A percentile compares a stretch with the other conserved stretches of the same genome.
Evolutionary conservation across 2,113 vertebrate genomes (phyloP).

Genomic region (Arothron firmamentum): DNA sequence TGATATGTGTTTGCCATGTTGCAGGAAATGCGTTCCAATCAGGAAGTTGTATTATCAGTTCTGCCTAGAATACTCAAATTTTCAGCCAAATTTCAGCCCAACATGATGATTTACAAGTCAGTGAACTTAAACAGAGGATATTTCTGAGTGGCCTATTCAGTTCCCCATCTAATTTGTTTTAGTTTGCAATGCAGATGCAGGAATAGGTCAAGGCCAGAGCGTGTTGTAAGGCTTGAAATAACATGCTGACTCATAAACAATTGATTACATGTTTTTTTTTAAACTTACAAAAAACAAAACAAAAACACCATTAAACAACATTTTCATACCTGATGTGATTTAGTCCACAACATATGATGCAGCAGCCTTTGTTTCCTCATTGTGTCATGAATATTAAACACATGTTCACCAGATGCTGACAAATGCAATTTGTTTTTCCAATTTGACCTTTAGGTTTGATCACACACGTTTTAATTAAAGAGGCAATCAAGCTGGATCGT

Average conservation of each 20-base stretch:
- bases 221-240: not conserved
- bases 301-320: not conserved
- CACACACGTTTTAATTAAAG: conserved; percentile 35
- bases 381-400: conserved; percentile 14
- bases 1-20: not conserved
- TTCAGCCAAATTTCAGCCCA: not conserved
- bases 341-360: not conserved
- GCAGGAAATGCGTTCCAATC: not conserved
- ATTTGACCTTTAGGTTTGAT: conserved; percentile 39
- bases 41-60: conserved; percentile 8
- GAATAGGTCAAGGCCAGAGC: not conserved
- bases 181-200: conserved; percentile 3
- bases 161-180: conserved; percentile 9
- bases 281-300: too few relatives aligned
- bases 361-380: not conserved
- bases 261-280: not conserved
- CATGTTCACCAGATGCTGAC: conserved; percentile 28
- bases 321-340: conserved; percentile 8
- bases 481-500: conserved; percentile 29
- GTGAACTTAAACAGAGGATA: conserved; percentile 14
- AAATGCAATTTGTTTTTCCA: conserved; percentile 50
- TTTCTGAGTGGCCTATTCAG: conserved; percentile 7
- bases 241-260: not conserved
- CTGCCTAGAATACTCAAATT: not conserved
- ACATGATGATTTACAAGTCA: not conserved